These are phyloP conservation scores for Progne subis DNA, from an alignment of 2,113 vertebrate genomes.

Conservation along the genomic window DNA sequence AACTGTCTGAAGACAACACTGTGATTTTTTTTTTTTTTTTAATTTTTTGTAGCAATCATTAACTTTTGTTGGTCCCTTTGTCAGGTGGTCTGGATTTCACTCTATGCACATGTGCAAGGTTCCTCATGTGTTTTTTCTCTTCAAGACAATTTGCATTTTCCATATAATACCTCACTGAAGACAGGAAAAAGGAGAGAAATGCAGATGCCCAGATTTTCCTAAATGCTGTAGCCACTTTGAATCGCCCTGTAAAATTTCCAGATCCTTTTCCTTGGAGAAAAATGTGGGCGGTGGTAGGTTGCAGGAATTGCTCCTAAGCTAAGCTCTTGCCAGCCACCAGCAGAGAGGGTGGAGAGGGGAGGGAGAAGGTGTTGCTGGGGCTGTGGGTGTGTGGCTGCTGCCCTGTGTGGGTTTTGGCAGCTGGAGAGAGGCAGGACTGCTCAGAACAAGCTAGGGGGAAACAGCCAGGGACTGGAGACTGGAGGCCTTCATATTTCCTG, in stretches of 20 bases:
- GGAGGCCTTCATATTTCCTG: not conserved
- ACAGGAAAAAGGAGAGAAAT: not conserved
- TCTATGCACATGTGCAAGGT: not conserved
- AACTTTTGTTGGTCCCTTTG: not conserved
- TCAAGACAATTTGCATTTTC: not conserved
- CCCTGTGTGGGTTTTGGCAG: not conserved
- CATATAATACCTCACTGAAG: not conserved
- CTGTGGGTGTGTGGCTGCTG: not conserved
- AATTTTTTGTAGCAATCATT: not conserved
- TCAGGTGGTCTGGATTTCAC: not conserved
- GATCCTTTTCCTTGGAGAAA: not conserved
- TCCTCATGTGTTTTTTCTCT: not conserved
- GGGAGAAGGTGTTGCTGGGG: not conserved
- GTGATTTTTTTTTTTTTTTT: not conserved
- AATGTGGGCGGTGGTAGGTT: not conserved
- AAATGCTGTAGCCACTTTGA: not conserved
- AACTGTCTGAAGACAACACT: not conserved
- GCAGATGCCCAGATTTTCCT: not conserved
- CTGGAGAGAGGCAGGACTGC: not conserved
- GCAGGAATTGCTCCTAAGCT: not conserved
- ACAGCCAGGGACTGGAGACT: not conserved
- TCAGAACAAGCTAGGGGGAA: not conserved
- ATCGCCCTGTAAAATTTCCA: slow-evolving; percentile 21
- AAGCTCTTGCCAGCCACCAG: not conserved
- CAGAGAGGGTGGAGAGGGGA: not conserved